Conservation (phyloP, 1,140 invertebrate species). For the Chrysopa pallens region DNA sequence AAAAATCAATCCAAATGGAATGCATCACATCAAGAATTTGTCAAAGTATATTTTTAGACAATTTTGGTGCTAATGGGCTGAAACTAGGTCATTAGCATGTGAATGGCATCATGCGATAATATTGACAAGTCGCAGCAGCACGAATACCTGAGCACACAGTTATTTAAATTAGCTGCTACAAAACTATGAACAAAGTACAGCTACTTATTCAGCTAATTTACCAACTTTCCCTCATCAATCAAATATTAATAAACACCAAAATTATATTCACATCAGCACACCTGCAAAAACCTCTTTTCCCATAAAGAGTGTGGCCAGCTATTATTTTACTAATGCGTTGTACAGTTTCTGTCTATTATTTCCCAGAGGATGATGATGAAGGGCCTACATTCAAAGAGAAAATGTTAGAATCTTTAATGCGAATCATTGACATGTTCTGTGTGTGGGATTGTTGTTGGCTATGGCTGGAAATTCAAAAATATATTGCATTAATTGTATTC, state of each 20-base stretch:
- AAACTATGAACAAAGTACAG: neutral
- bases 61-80: neutral
- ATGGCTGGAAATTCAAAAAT: slow-evolving; percentile 81
- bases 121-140: neutral
- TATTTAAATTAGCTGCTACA: neutral
- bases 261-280: slow-evolving; percentile 1
- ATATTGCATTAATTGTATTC: slow-evolving; percentile 81
- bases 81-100: neutral
- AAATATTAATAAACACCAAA: too few species aligned
- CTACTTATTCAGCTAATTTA: too few species aligned
- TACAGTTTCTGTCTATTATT: slow-evolving; percentile 86
- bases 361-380: slow-evolving; percentile 69
- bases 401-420: slow-evolving; percentile 50
- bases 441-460: slow-evolving; percentile 91
- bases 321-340: slow-evolving; percentile 42
- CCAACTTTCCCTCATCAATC: too few species aligned
- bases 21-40: too few species aligned
- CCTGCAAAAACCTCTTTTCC: slow-evolving; percentile 30
- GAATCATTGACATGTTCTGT: slow-evolving; percentile 81
- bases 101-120: neutral
- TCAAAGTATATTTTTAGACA: too few species aligned
- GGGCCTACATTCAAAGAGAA: slow-evolving; percentile 77
- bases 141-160: neutral
- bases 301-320: slow-evolving; percentile 45
- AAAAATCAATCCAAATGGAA: too few species aligned